Evolutionary conservation across 2,797 vertebrate genomes (phyloP), one percentile per base, ranked within the genome.

Genomic region (Halcyon chelicuti): DNA sequence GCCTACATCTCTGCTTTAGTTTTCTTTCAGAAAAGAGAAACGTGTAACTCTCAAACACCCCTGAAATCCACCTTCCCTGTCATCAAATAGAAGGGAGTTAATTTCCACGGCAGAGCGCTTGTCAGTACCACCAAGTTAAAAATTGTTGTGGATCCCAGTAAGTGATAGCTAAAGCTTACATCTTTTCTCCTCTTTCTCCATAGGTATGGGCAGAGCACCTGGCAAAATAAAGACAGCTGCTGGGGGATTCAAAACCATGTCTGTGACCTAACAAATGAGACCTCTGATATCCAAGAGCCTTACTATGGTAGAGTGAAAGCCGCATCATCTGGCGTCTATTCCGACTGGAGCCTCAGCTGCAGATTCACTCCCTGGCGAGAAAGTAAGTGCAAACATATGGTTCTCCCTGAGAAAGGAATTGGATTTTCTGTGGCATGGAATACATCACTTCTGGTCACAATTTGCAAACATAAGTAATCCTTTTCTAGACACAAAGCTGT

Each of bases 181-280:
- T 65, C 46, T 73, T 88, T 86, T 85, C 60, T 82, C 29, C 82
- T 75, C 58, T 74, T 54, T 51, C 78, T 77, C 63, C 70, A 42
- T 28, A 99, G 99, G 52, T 99, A 99, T 22, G 99, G 99, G 5
- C 97, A 99, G 84, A 96, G 88, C 21, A 88, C 92, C 2, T 99
- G 99, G 99, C 94, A 95, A 82, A 96, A 98, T 22, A 98, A 98
- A 76, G 73, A 79, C 0, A 61, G 93, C 31, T 99, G 99, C 76
- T 99, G 98, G 97, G 98, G 97, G 12, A 98, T 98, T 94, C 92
- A 22, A 25, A 90, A 80, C 61, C 91, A 12, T 2, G 94, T 95
- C 12, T 99, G 99, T 94, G 98, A 99, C 98, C 98, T 99, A 55
- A 99, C 99, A 5, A 67, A 87, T 2, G 97, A 98, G 97, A 99